phyloP scores from a whole-genome alignment of 2,797 vertebrate species.

The Mormyrus hasselquistii region DNA sequence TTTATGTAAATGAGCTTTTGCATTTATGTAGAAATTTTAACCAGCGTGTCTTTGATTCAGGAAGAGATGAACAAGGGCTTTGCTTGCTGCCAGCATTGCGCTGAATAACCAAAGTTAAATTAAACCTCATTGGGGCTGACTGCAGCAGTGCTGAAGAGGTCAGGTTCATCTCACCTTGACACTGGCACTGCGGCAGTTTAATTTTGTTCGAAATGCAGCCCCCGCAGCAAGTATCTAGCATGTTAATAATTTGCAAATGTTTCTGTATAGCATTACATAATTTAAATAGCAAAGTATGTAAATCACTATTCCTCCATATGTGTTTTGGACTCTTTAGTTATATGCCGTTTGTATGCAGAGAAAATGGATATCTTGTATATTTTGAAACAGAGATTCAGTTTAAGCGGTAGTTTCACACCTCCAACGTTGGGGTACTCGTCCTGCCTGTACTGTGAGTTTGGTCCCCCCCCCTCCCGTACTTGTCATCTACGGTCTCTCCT shows the following conservation, averaged over 20 bases:
- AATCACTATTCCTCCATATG: neutral
- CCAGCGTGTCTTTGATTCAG: neutral
- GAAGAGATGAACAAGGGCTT: neutral
- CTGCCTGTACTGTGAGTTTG: neutral
- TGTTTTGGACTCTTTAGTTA: neutral
- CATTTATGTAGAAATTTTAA: conserved; percentile 1
- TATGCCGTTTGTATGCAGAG: neutral
- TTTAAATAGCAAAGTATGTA: neutral
- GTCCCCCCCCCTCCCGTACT: neutral
- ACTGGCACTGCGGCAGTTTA: neutral
- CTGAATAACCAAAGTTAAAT: conserved; percentile 6
- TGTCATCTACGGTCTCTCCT: neutral
- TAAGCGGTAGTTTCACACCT: neutral
- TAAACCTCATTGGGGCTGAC: conserved; percentile 6
- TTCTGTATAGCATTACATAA: neutral
- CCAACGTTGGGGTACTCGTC: neutral
- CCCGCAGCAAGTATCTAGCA: neutral
- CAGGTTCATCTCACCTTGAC: neutral
- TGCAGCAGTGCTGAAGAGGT: neutral
- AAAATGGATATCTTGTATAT: neutral
- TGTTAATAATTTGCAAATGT: neutral
- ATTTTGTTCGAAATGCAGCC: neutral
- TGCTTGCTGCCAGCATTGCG: neutral
- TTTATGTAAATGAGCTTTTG: neutral
- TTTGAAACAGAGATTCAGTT: neutral